Conservation (phyloP, 2,797 vertebrate genomes). For the Peromyscus melanophrys region DNA sequence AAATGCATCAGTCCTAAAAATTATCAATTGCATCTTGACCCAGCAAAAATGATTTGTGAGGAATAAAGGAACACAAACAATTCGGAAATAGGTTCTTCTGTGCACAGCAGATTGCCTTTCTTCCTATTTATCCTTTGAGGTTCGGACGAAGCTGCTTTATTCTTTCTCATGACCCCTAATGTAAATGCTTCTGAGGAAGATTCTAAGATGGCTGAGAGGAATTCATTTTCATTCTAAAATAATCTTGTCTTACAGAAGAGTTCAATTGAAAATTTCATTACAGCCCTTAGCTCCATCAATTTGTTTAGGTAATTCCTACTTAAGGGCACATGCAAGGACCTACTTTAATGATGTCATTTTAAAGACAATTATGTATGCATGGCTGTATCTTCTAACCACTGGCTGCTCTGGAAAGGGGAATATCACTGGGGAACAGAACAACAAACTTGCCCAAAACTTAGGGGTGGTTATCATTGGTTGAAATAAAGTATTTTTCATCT, state of each 20-base stretch:
- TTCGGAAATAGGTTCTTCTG: neutral
- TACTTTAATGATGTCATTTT: neutral
- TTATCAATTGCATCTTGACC: neutral
- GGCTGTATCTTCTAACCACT: neutral
- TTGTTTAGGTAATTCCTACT: neutral
- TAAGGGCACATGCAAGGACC: no score
- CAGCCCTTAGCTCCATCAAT: neutral
- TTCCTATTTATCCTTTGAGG: neutral
- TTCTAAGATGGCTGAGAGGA: neutral
- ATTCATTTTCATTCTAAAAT: conserved; percentile 19
- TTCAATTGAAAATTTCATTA: conserved; percentile 31
- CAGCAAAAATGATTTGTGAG: neutral
- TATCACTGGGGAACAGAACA: neutral
- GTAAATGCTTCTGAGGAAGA: neutral
- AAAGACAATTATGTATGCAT: neutral
- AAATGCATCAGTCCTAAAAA: neutral
- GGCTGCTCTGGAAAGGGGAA: neutral
- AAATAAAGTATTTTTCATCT: neutral
- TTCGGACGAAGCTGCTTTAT: neutral
- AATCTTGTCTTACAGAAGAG: neutral
- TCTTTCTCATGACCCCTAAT: neutral
- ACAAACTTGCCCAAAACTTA: neutral
- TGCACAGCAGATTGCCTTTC: neutral
- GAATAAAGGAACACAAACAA: neutral
- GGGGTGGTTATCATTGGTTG: neutral